Evolutionary conservation across 2,797 vertebrate species (phyloP), one percentile per base, ranked within the genome.

Genomic region (Pantherophis vulpinus): DNA sequence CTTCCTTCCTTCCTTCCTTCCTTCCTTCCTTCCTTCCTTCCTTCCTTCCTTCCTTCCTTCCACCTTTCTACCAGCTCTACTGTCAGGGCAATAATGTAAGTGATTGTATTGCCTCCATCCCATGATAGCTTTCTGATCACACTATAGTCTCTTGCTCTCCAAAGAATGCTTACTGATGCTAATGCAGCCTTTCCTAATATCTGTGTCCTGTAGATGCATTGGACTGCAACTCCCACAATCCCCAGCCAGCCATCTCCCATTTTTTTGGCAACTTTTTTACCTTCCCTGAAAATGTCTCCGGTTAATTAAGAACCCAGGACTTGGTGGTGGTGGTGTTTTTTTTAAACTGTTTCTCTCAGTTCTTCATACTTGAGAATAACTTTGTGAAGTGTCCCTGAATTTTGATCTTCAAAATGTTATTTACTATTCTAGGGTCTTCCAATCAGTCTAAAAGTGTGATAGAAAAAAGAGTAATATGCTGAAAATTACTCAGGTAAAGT

Each of bases 21-120:
- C 51, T 54, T 54, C 47, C 3, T 55, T 3, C 55, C 55, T 55
- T 14, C 29, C 11, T 14, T 25, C 59, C 59, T n/a, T 56, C 47
- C 54, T 54, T n/a, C 47, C 54, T 55, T 87, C 29, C 12, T 16
- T 61, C 60, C 60, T 32, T 87, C 51, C 55, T 56, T 56, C 51
- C 56, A 12, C 27, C 86, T 37, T 55, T 56, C 16, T 88, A 58
- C 55, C 56, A 58, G 55, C 29, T 88, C 54, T 83, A 47, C 79
- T 83, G 86, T 32, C n/a, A 10, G 87, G 29, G 23, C 92, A 86
- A 56, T 58, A 66, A 86, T 89, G 74, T 93, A 86, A 90, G 92
- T 86, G 37, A 61, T 47, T 79, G 2, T 79, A 29, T 11, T 70
- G 23, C 61, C 87, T 55, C 83, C 47, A 2, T 32, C 58, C n/a